phyloP scores from a whole-genome alignment of 2,888 invertebrate genomes.

The Rosalia funebris region DNA sequence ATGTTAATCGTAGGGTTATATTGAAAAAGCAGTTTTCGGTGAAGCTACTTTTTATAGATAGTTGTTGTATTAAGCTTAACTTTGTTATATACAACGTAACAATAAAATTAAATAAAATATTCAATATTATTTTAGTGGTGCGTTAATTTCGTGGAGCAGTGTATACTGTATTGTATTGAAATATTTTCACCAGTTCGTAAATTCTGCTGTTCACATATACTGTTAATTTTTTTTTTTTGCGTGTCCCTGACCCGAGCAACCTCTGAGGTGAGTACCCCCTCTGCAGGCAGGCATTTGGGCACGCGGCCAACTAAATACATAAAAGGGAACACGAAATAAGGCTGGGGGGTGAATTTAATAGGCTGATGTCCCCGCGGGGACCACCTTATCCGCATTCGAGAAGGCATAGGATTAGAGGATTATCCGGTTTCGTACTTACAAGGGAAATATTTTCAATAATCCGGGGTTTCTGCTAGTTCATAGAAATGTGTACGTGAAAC shows the following conservation, averaged over 20 bases:
- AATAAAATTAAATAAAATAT: too few species aligned
- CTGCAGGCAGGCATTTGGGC: conserved; percentile 16
- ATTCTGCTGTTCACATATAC: too few species aligned
- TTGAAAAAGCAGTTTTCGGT: too few species aligned
- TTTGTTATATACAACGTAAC: too few species aligned
- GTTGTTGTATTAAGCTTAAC: too few species aligned
- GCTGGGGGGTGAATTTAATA: conserved; percentile 47
- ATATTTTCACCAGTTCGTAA: too few species aligned
- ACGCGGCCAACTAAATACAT: conserved; percentile 41
- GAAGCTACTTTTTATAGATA: too few species aligned
- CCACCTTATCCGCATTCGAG: conserved; percentile 37
- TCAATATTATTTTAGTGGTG: too few species aligned
- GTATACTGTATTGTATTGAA: too few species aligned
- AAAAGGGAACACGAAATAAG: conserved; percentile 46
- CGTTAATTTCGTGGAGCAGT: too few species aligned
- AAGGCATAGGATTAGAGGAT: conserved; percentile 26
- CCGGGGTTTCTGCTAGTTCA: conserved; percentile 1
- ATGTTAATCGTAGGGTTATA: too few species aligned
- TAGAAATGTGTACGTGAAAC: too few species aligned
- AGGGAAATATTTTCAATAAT: conserved; percentile 23
- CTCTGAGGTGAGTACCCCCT: background rate
- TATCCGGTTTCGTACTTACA: conserved; percentile 22
- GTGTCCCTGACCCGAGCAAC: background rate
- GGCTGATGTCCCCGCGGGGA: conserved; percentile 45
- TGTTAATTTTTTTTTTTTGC: background rate